Base-by-base conservation (phyloP, 2,797 vertebrate species). In the Paramormyrops hopkinsi region DNA sequence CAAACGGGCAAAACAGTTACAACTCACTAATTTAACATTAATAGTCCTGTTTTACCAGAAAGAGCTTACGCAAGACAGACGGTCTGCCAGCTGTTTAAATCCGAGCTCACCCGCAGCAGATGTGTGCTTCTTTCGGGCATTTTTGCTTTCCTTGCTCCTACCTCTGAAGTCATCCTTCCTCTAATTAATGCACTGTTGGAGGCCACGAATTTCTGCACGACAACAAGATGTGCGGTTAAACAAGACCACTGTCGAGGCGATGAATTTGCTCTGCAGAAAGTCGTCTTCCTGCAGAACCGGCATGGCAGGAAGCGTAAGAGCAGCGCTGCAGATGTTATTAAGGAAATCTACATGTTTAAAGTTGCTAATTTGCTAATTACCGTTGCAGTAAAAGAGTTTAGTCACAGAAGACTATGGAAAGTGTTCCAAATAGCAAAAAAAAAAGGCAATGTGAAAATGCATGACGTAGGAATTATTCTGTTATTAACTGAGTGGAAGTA, bases 141-240 rank as follows among this genome's bases (percentile, higher is more conserved):
- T 76, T 73, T 0, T 53, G 22, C 51, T 51, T 25, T 85, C 56
- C 86, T 86, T 86, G 88, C 33, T 56, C 89, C 44, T 90, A 73
- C 89, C 87, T 90, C 79, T 87, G 87, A 91, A 90, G 88, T 79
- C 86, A 54, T 79, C 90, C 88, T 87, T 88, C 79, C 51, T 17
- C 33, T 90, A 92, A 92, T 91, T 90, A 91, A 86, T 88, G 90
- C 89, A 73, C 90, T 84, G 88, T 90, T 90, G 82, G 90, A 90
- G 86, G 88, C 88, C 86, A 82, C 65, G 82, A 65, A 88, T 83
- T 88, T 88, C 87, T 90, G 89, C 87, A 89, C 89, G 84, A 88
- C 83, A 90, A 88, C 89, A 90, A 89, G 88, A 89, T 89, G 54
- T 65, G 50, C 41, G 44, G 88, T 84, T 84, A 65, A 84, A 62